Conservation (phyloP, 2,797 vertebrate species). For the Cuculus canorus region DNA sequence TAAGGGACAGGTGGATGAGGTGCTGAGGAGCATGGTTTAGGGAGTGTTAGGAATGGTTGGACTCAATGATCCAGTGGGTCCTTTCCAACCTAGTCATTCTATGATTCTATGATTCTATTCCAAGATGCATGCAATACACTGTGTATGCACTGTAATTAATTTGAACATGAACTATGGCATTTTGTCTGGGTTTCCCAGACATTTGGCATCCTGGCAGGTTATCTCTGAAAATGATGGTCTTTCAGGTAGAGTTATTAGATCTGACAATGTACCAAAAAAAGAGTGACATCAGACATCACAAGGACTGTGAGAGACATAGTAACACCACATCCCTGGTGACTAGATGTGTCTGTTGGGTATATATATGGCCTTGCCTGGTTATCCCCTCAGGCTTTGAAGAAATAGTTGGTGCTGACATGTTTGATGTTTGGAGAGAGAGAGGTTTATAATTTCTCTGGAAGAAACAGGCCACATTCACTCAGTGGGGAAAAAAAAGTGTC, state of each 20-base stretch:
- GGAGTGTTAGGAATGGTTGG: too few relatives aligned
- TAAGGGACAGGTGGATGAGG: too few relatives aligned
- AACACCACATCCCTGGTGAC: not conserved
- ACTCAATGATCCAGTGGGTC: too few relatives aligned
- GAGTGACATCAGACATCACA: not conserved
- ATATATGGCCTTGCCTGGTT: not conserved
- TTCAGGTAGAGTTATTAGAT: not conserved
- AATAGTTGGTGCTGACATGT: not conserved
- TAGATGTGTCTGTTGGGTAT: not conserved
- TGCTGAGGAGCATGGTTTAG: too few relatives aligned
- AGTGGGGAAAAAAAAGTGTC: not conserved
- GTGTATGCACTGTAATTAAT: not conserved
- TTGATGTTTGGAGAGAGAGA: not conserved
- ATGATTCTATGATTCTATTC: too few relatives aligned
- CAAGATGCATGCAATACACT: not conserved
- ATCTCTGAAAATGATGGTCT: not conserved
- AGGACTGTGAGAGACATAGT: not conserved
- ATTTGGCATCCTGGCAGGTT: not conserved
- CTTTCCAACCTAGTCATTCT: too few relatives aligned
- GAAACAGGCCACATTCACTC: not conserved
- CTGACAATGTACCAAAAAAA: not conserved
- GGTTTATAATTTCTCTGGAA: constrained; percentile 3
- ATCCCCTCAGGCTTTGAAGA: not conserved
- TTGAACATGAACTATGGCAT: not conserved
- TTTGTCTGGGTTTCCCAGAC: not conserved